A percentile compares a stretch with the other conserved stretches of the same genome.
Evolutionary conservation across 2,888 invertebrate species (phyloP).

Genomic region (Chymomyza caudatula): DNA sequence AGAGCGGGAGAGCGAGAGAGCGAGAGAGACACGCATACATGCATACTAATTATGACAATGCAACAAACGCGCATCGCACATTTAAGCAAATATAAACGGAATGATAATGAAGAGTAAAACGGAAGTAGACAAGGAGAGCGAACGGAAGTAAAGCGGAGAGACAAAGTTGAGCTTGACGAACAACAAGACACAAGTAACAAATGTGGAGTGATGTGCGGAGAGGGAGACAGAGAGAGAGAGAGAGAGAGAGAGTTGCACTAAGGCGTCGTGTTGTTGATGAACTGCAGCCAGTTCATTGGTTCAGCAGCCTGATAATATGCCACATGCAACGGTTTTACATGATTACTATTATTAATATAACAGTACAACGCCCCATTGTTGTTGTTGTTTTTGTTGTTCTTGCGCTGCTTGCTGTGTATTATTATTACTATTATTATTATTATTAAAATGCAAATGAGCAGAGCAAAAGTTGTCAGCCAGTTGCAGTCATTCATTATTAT

Average conservation of each 20-base stretch:
- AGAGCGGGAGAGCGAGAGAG: neutral
- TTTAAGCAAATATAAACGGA: slow-evolving; percentile 51
- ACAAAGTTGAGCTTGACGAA: too few relatives aligned
- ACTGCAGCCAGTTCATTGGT: slow-evolving; percentile 25
- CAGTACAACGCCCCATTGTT: slow-evolving; percentile 21
- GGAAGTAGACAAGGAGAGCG: slow-evolving; percentile 1
- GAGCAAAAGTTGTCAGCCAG: slow-evolving; percentile 31
- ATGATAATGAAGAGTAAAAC: slow-evolving; percentile 39
- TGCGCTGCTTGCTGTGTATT: slow-evolving; percentile 8
- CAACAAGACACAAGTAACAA: too few relatives aligned
- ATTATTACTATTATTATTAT: slow-evolving; percentile 50
- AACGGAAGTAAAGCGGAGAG: too few relatives aligned
- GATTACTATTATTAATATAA: slow-evolving; percentile 41
- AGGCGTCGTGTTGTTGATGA: slow-evolving; percentile 27
- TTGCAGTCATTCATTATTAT: slow-evolving; percentile 42
- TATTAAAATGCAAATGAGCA: slow-evolving; percentile 67
- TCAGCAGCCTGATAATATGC: slow-evolving; percentile 11
- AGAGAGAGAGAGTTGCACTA: neutral
- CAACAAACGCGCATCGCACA: slow-evolving; percentile 25
- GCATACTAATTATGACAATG: slow-evolving; percentile 42
- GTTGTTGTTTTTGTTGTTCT: slow-evolving; percentile 17
- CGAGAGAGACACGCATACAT: slow-evolving; percentile 28
- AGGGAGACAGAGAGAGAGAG: too few relatives aligned
- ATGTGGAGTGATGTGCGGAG: too few relatives aligned
- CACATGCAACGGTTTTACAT: slow-evolving; percentile 35